Evolutionary conservation across 53 echinoderm and acorn worm genomes (phyloP).

Genomic region (Echinarachnius parma): DNA sequence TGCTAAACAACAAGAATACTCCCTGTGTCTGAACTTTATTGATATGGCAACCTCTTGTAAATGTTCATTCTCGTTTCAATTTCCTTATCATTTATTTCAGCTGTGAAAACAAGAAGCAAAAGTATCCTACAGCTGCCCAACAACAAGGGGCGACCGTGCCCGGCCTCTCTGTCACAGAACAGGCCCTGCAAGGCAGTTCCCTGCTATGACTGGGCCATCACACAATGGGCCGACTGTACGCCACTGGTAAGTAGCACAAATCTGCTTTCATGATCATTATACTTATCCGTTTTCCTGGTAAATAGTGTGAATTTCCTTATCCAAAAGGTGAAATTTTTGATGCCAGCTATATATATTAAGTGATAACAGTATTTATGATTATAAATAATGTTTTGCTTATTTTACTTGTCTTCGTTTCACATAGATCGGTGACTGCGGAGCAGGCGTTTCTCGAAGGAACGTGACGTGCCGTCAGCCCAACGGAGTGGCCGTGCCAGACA

Average conservation of each 20-base stretch:
- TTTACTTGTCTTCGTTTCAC: background rate
- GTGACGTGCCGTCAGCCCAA: conserved; percentile 82
- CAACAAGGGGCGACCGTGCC: conserved; percentile 75
- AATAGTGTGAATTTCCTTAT: too few relatives aligned
- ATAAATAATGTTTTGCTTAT: background rate
- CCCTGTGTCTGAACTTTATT: too few relatives aligned
- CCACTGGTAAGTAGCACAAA: conserved; percentile 81
- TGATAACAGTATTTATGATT: background rate
- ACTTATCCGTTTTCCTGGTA: too few relatives aligned
- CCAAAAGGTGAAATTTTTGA: background rate
- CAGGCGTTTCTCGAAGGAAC: conserved; percentile 64
- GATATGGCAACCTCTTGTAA: too few relatives aligned
- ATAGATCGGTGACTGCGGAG: conserved; percentile 88
- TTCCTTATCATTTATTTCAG: too few relatives aligned
- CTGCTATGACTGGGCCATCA: conserved; percentile 78
- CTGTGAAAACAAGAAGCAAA: conserved; percentile 58
- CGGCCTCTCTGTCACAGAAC: conserved; percentile 55
- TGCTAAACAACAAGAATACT: too few relatives aligned
- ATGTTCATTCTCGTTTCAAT: too few relatives aligned
- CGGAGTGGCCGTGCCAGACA: conserved; percentile 68
- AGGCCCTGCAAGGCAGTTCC: conserved; percentile 80
- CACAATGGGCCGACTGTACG: conserved; percentile 69
- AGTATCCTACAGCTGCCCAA: conserved; percentile 63
- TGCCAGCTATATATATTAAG: too few relatives aligned
- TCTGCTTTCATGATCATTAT: too few relatives aligned